phyloP scores from a whole-genome alignment of 2,888 invertebrate genomes.

The Nemapogon koenigi region DNA sequence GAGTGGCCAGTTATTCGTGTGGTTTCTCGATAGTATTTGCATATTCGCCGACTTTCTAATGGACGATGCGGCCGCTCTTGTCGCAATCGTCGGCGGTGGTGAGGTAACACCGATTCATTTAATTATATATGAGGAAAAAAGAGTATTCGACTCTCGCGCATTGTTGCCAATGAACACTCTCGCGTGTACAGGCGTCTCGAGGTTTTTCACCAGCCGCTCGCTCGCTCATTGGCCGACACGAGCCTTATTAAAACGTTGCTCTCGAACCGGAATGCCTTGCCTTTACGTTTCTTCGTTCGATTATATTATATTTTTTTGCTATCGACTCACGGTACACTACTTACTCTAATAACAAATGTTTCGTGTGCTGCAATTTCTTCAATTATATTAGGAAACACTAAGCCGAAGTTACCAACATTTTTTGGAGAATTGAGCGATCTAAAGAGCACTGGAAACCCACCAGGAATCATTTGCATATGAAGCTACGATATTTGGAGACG shows the following conservation, averaged over 20 bases:
- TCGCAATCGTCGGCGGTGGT: constrained; percentile 55
- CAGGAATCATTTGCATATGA: no score
- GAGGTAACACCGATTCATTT: constrained; percentile 61
- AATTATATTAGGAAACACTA: constrained; percentile 2
- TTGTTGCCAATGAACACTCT: constrained; percentile 38
- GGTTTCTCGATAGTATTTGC: constrained; percentile 65
- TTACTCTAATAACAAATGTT: constrained; percentile 5
- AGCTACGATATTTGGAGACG: no score
- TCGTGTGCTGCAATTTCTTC: background rate
- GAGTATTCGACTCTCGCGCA: constrained; percentile 38
- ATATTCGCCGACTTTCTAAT: constrained; percentile 65
- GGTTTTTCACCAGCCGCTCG: constrained; percentile 30
- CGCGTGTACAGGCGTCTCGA: constrained; percentile 28
- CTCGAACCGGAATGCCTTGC: constrained; percentile 40
- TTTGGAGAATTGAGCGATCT: no score
- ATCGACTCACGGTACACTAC: constrained; percentile 26
- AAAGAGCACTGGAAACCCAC: no score
- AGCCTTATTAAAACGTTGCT: constrained; percentile 34
- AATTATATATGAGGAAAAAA: constrained; percentile 47
- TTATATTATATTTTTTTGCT: constrained; percentile 26
- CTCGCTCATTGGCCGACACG: constrained; percentile 30
- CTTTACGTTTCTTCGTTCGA: constrained; percentile 31
- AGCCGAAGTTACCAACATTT: no score
- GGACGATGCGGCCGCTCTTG: constrained; percentile 60
- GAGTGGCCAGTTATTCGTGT: constrained; percentile 64